Evolutionary conservation across 2,888 invertebrate species (phyloP).

Genomic region (Choreutis nemorana): DNA sequence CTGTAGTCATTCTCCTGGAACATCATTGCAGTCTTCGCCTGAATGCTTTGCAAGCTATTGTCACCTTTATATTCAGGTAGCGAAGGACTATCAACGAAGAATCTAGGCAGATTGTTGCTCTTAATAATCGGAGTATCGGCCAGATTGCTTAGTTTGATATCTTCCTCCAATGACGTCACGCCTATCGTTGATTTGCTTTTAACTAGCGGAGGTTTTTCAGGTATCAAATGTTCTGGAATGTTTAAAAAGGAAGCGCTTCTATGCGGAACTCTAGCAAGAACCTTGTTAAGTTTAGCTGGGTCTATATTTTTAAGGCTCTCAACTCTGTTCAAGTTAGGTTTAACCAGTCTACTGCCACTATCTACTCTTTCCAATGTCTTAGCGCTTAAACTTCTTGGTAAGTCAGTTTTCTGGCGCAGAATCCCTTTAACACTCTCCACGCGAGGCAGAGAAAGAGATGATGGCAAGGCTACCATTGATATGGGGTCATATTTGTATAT

Average conservation of each 20-base stretch:
- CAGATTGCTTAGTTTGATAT: slow-evolving; percentile 40
- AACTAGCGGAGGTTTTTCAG: slow-evolving; percentile 43
- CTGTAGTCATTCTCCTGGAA: slow-evolving; percentile 64
- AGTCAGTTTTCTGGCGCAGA: slow-evolving; percentile 27
- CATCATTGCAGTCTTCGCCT: slow-evolving; percentile 60
- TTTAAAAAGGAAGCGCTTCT: slow-evolving; percentile 59
- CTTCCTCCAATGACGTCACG: slow-evolving; percentile 31
- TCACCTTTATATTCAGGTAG: slow-evolving; percentile 47
- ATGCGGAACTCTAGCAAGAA: slow-evolving; percentile 48
- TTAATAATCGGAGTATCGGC: slow-evolving; percentile 59
- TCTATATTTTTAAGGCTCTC: slow-evolving; percentile 54
- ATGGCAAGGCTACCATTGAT: slow-evolving; percentile 35
- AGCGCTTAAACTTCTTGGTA: slow-evolving; percentile 44
- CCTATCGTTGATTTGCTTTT: slow-evolving; percentile 56
- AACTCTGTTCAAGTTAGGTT: slow-evolving; percentile 38
- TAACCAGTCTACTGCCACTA: slow-evolving; percentile 27
- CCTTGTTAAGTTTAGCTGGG: slow-evolving; percentile 45
- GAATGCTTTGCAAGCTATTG: slow-evolving; percentile 51
- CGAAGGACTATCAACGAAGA: slow-evolving; percentile 48
- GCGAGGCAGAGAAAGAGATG: slow-evolving; percentile 39
- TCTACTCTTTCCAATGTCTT: slow-evolving; percentile 43
- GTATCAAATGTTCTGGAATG: slow-evolving; percentile 45
- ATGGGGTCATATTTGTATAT: slow-evolving; percentile 50
- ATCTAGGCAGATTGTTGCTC: slow-evolving; percentile 51
- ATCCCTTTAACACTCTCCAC: slow-evolving; percentile 55